phyloP scores from a whole-genome alignment of 2,113 vertebrate species.

The Phyllopteryx taeniolatus region DNA sequence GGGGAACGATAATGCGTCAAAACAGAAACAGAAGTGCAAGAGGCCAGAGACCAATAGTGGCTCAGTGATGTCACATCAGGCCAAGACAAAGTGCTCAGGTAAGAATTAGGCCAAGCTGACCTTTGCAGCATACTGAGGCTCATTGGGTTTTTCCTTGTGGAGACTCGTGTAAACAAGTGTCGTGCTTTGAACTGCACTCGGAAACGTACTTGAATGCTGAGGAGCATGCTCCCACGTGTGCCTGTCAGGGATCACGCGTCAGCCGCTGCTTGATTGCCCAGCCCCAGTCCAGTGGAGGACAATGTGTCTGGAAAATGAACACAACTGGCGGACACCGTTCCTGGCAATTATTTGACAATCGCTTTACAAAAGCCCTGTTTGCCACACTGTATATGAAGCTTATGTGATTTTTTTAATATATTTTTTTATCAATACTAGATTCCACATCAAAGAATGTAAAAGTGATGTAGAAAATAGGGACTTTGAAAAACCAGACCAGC shows the following conservation, averaged over 20 bases:
- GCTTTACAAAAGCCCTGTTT: slow-evolving; percentile 21
- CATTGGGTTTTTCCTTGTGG: background rate
- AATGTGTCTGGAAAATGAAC: slow-evolving; percentile 30
- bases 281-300: slow-evolving; percentile 1
- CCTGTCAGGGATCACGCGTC: slow-evolving; percentile 25
- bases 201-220: background rate
- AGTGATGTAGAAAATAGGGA: slow-evolving; percentile 51
- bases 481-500: slow-evolving; percentile 48
- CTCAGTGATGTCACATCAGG: slow-evolving; percentile 59
- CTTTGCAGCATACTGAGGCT: slow-evolving; percentile 54
- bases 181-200: slow-evolving; percentile 26
- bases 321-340: slow-evolving; percentile 22
- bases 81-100: slow-evolving; percentile 56
- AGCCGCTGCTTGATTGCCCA: slow-evolving; percentile 22
- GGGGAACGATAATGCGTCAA: slow-evolving; percentile 33
- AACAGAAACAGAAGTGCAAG: slow-evolving; percentile 36
- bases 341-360: slow-evolving; percentile 27
- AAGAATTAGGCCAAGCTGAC: slow-evolving; percentile 50
- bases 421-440: slow-evolving; percentile 10
- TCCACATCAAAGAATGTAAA: slow-evolving; percentile 25
- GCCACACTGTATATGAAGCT: slow-evolving; percentile 19
- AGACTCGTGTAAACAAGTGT: slow-evolving; percentile 48
- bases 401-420: slow-evolving; percentile 10
- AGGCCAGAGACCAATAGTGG: slow-evolving; percentile 46
- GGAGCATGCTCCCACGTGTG: slow-evolving; percentile 7